Percentiles rank a stretch among this genome's conserved stretches.
phyloP scores from a whole-genome alignment of 2,113 vertebrate species.

The Notiomystis cincta region DNA sequence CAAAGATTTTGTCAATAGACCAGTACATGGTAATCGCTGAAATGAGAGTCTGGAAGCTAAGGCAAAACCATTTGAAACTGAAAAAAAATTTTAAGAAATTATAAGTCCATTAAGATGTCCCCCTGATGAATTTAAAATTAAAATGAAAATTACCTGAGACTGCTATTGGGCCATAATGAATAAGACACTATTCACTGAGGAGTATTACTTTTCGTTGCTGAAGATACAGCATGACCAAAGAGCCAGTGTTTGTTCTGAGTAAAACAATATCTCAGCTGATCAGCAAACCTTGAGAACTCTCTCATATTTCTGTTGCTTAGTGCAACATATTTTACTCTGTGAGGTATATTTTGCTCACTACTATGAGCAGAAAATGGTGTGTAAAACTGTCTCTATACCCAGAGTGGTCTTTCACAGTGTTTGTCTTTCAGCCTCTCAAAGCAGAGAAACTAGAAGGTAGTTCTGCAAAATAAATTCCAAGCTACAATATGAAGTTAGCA shows the following conservation, averaged over 20 bases:
- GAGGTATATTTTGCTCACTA: not conserved
- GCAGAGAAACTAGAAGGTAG: not conserved
- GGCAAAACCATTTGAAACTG: fast-evolving
- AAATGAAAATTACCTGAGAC: not conserved
- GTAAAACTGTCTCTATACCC: not conserved
- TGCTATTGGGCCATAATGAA: not conserved
- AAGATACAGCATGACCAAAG: not conserved
- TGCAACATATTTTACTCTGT: not conserved
- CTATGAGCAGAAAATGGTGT: not conserved
- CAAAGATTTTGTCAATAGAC: not conserved
- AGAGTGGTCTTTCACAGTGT: not conserved
- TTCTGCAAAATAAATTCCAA: not conserved
- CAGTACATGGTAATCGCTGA: not conserved
- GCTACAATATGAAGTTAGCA: not conserved
- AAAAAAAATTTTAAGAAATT: not conserved
- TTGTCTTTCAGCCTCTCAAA: not conserved
- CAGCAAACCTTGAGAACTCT: not conserved
- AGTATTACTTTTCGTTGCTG: not conserved
- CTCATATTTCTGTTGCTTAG: not conserved
- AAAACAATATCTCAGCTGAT: not conserved
- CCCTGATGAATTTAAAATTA: not conserved
- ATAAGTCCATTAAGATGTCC: not conserved
- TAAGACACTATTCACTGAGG: not conserved
- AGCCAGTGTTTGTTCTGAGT: not conserved
- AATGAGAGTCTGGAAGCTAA: not conserved